Conservation (phyloP, 2,797 vertebrate species). For the Enteromius paludinosus region DNA sequence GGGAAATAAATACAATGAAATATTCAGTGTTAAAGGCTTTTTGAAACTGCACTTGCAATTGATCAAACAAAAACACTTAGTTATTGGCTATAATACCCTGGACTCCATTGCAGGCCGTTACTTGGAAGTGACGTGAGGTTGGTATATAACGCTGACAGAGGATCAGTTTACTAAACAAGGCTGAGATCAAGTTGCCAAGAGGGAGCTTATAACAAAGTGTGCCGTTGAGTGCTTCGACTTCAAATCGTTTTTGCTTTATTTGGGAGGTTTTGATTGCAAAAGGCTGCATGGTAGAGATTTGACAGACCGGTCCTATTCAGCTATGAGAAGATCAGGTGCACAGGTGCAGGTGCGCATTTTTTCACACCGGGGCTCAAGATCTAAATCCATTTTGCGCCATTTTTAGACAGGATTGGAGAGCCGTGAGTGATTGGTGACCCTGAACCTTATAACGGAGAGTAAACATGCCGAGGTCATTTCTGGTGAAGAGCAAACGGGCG, state of each 20-base stretch:
- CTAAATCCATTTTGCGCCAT: slow-evolving; percentile 1
- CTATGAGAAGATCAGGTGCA: slow-evolving; percentile 19
- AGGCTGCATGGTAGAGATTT: slow-evolving; percentile 23
- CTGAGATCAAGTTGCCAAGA: slow-evolving; percentile 37
- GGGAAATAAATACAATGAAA: neutral
- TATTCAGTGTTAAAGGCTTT: neutral
- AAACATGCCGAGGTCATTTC: slow-evolving; percentile 93
- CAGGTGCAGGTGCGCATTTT: neutral
- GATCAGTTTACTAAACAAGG: slow-evolving; percentile 36
- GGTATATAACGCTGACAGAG: slow-evolving; percentile 41
- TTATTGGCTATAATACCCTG: slow-evolving; percentile 40
- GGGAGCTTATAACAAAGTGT: neutral
- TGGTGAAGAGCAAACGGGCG: slow-evolving; percentile 97
- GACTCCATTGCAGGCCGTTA: slow-evolving; percentile 41
- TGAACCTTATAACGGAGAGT: slow-evolving; percentile 24
- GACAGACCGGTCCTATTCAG: neutral
- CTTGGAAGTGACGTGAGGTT: slow-evolving; percentile 38
- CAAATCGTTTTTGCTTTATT: slow-evolving; percentile 27
- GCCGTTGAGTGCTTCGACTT: neutral
- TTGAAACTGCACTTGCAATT: neutral
- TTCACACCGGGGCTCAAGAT: slow-evolving; percentile 26
- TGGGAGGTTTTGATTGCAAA: slow-evolving; percentile 38
- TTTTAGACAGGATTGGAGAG: slow-evolving; percentile 50
- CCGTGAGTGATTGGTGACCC: slow-evolving; percentile 48
- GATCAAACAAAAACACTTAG: slow-evolving; percentile 21